phyloP scores from a whole-genome alignment of 2,888 invertebrate species.

The Cactoblastis cactorum region DNA sequence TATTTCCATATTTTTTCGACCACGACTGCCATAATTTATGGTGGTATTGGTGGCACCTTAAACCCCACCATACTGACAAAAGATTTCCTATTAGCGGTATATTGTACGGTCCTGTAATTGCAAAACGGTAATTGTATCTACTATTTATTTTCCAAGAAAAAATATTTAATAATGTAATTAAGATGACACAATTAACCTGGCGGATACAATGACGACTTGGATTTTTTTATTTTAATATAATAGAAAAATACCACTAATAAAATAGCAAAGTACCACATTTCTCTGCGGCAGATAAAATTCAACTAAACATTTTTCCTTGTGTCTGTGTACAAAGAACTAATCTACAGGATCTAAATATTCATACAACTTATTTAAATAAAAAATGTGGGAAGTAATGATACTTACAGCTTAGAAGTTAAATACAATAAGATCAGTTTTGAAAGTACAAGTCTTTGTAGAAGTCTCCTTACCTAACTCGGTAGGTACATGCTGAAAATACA shows the following conservation, averaged over 20 bases:
- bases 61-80: slow-evolving; percentile 45
- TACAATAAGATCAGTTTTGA: neutral
- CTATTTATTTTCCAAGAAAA: slow-evolving; percentile 17
- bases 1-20: slow-evolving; percentile 78
- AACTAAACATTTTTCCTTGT: slow-evolving; percentile 11
- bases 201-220: slow-evolving; percentile 31
- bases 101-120: slow-evolving; percentile 52
- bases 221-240: slow-evolving; percentile 21
- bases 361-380: slow-evolving; percentile 1
- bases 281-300: neutral
- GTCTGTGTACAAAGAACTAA: neutral
- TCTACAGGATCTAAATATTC: slow-evolving; percentile 1
- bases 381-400: neutral
- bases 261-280: slow-evolving; percentile 34
- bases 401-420: neutral
- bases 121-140: no score
- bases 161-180: slow-evolving; percentile 24
- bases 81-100: slow-evolving; percentile 63
- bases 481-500: no score
- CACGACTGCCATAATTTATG: slow-evolving; percentile 82
- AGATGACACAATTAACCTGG: slow-evolving; percentile 31
- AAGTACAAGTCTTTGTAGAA: no score
- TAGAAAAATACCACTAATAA: slow-evolving; percentile 26
- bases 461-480: no score
- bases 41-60: slow-evolving; percentile 52